Conservation (phyloP, 1,140 invertebrate species). For the Orchestia grillus region DNA sequence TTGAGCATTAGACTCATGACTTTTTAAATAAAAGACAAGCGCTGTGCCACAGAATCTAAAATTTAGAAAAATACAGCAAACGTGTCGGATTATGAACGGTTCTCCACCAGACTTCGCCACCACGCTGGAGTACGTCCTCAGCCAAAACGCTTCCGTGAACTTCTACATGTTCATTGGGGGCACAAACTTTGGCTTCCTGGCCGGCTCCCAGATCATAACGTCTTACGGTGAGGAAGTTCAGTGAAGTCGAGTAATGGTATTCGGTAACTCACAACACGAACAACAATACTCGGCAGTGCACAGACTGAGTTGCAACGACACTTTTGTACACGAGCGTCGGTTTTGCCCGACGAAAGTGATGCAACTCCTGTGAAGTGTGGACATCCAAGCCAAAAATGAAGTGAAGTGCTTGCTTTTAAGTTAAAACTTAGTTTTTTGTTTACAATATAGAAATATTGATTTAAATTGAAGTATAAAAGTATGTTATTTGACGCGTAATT, state of each 20-base stretch:
- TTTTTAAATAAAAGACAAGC: too few species aligned
- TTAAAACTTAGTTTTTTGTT: not conserved
- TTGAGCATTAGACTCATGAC: too few species aligned
- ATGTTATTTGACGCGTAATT: not conserved
- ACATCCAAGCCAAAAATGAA: not conserved
- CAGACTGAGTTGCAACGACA: too few species aligned
- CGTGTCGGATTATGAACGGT: not conserved
- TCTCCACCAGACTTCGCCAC: constrained; percentile 22
- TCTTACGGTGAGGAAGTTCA: constrained; percentile 74
- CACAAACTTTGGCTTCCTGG: constrained; percentile 80
- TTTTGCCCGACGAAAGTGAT: too few species aligned
- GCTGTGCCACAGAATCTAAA: too few species aligned
- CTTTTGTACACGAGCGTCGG: too few species aligned
- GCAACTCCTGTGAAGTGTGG: too few species aligned
- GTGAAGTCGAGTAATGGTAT: too few species aligned
- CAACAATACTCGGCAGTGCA: too few species aligned
- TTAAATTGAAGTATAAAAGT: too few species aligned
- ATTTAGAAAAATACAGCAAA: too few species aligned
- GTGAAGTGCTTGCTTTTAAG: not conserved
- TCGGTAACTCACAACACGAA: too few species aligned
- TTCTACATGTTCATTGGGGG: constrained; percentile 83
- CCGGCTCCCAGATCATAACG: constrained; percentile 75
- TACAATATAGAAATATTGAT: not conserved
- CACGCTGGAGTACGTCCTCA: constrained; percentile 70
- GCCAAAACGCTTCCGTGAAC: constrained; percentile 76